These are phyloP conservation scores for Falco berigora DNA, from an alignment of 2,797 vertebrate species.

Conservation along the genomic window DNA sequence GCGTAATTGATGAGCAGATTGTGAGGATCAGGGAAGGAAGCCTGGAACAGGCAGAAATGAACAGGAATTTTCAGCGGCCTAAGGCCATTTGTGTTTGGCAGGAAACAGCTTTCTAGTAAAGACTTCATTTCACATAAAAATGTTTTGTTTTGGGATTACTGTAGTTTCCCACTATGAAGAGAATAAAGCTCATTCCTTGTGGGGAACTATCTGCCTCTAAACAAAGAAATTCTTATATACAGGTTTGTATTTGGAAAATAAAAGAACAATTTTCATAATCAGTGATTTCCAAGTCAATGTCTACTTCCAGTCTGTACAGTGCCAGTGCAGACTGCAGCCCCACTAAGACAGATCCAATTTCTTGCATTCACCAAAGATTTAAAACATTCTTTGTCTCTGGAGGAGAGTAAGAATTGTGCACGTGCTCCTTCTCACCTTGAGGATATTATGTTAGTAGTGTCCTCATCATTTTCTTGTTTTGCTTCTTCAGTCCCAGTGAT, in stretches of 20 bases:
- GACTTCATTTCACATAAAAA: not conserved
- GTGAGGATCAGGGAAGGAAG: not conserved
- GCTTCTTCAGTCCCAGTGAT: not conserved
- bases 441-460: not conserved
- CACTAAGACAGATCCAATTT: not conserved
- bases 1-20: not conserved
- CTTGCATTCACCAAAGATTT: not conserved
- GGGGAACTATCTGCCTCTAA: not conserved
- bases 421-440: not conserved
- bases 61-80: not conserved
- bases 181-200: not conserved
- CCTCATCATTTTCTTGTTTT: not conserved
- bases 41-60: not conserved
- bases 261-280: not conserved
- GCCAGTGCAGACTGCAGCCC: not conserved
- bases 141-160: not conserved
- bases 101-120: not conserved
- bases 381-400: not conserved
- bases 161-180: not conserved
- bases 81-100: not conserved
- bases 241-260: not conserved
- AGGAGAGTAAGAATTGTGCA: not conserved
- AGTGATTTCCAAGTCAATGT: not conserved
- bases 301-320: not conserved
- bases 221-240: not conserved